Evolutionary conservation across 2,113 vertebrate genomes (phyloP), one percentile per base, ranked within the genome.

Genomic region (Psilopsiagon aurifrons): DNA sequence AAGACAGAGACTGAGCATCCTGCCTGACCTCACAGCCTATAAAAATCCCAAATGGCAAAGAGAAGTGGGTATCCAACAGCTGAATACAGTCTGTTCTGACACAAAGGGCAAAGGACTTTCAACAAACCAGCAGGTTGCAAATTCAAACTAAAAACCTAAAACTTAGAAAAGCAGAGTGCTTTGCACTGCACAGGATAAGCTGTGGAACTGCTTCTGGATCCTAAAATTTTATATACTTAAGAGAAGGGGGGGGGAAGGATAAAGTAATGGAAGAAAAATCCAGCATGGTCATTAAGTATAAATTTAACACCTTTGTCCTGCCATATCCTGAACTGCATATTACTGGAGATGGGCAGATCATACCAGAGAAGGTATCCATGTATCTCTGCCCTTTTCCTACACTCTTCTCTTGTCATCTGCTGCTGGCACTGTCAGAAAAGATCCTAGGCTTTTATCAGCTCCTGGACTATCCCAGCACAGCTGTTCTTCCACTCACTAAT

Each of bases 1-100:
- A 71, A 23, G 31, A 75, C 37, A 87, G 41, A 82, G 47, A 39
- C 28, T 71, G 63, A 68, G 67, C 47, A 64, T 47, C n/a, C 67
- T 78, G 62, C 47, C 52, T 46, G 47, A 47, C 25, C 70, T 54
- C 25, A 31, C 1, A 54, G 25, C 13, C 79, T 60, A 29, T 17
- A 63, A 78, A 93, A 88, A 64, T 46, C 75, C 43, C 59, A 64
- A 68, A 54, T 2, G 6, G 35, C 11, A 43, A 71, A 80, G 29
- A 43, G 7, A 6, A 29, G 11, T 39, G 12, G 5, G 47, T 39
- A 73, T 28, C 28, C 49, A 81, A 18, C 0, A 1, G 19, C n/a
- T 88, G 52, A 80, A 74, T 17, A 74, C 15, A 64, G 37, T 13
- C 60, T 91, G n/a, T 74, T 70, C 37, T 1, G 5, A 80, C 6